Base-by-base conservation (phyloP, 1,140 invertebrate species). In the Drosophila funebris region DNA sequence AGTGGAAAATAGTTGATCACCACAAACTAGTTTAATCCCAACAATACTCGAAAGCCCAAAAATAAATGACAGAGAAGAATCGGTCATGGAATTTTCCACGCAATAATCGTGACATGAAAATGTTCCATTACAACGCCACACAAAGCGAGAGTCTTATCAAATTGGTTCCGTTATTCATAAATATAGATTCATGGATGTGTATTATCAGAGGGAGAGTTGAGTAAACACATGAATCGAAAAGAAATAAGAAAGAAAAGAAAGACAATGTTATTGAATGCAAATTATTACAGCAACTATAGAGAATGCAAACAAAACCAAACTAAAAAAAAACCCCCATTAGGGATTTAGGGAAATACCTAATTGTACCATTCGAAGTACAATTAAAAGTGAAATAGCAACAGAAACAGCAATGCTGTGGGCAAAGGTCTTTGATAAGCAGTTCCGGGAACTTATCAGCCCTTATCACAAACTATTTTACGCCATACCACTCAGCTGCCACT, bases 51-150 rank as follows among this genome's bases (percentile, higher is more conserved):
- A 7, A 53, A 53, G 11, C 16, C 18, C 31, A 14, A 50, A 20
- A 7, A 46, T 22, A n/a, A 50, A 14, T 2, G 2, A 22, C 22
- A 22, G 2, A 2, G 9, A 50, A 50, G 13, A 16, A 39, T 33
- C 52, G 37, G 16, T 37, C n/a, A 41, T 84, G 80, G 80, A 84
- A 84, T 67, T 84, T 84, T 84, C 80, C 80, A 83, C 63, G 39
- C 66, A 80, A 52, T 13, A 24, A 53, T 60, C 36, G 39, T 63
- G 50, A 78, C 62, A 71, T 46, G 57, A 71, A 83, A 83, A 83
- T 83, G 37, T 83, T 83, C 61, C 79, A 61, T 39, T 64, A 24
- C 27, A 46, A 39, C 36, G n/a, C 33, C 18, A 39, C 29, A 54
- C 48, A 61, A 71, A 56, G 24, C 43, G 8, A 48, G n/a, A 18